Base-by-base conservation (phyloP, 2,797 vertebrate genomes). In the Antrozous pallidus region DNA sequence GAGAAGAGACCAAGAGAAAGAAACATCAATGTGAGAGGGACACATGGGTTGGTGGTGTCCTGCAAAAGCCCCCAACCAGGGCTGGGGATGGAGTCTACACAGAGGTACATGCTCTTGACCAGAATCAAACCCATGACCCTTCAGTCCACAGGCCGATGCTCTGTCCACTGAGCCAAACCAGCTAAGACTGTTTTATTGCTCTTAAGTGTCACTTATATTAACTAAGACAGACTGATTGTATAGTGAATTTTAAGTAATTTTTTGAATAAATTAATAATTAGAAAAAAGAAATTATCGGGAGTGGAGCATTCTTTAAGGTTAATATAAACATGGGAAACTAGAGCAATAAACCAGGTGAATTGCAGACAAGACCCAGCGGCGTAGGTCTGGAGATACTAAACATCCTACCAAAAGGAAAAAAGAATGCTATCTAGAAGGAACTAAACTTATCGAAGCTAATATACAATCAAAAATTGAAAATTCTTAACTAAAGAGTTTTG, bases 161-260 rank as follows among this genome's bases (percentile, higher is more conserved):
- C 58, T 61, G 28, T 61, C 58, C 28, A 61, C 28, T 61, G 58
- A 61, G 58, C 28, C 28, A 61, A 61, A 61, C 12, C 28, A 31
- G 28, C 12, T 61, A 61, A 12, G 26, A 14, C 56, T 33, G 9
- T 38, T 65, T 83, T 88, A 85, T 73, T 85, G 12, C 86, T 94
- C 45, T 77, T 87, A 87, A 22, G 42, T 51, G 75, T 83, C 16
- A 88, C 26, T 4, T n/a, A 77, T 16, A 47, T 86, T 78, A 89
- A 86, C 17, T 77, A 87, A 85, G 61, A 54, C 24, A 94, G 13
- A 69, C 12, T 65, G 33, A 61, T 14, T 87, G 0, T 45, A 58
- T 22, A 49, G 11, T 71, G 33, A 95, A 13, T 51, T 45, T 74
- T 88, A 69, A 90, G 54, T 36, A 93, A 79, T 86, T 87, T 87